Evolutionary conservation across 2,888 invertebrate genomes (phyloP).

Genomic region (Monopis laevigella): DNA sequence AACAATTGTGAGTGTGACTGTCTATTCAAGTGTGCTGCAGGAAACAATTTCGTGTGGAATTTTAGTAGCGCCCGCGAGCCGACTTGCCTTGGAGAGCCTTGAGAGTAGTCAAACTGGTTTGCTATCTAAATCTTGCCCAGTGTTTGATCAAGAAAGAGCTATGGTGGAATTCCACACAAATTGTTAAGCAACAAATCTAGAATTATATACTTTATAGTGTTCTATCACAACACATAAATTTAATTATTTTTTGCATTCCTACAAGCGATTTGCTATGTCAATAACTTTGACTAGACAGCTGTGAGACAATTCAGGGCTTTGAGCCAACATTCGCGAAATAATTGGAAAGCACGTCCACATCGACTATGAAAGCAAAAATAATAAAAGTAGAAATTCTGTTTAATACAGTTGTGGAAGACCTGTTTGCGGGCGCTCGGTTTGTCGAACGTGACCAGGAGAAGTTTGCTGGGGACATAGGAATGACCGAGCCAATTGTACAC

Average conservation of each 20-base stretch:
- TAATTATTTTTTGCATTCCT: conserved; percentile 6
- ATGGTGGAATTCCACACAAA: neutral
- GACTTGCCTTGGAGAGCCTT: conserved; percentile 11
- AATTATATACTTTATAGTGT: neutral
- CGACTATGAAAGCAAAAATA: conserved; percentile 9
- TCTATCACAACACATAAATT: neutral
- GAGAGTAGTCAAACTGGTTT: conserved; percentile 11
- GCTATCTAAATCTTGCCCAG: conserved; percentile 7
- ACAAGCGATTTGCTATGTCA: neutral
- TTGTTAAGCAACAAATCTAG: neutral
- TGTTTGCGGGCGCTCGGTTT: conserved; percentile 57
- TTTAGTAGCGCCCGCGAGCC: conserved; percentile 5
- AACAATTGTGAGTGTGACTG: conserved; percentile 12
- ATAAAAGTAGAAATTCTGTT: conserved; percentile 8
- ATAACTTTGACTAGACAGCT: conserved; percentile 33
- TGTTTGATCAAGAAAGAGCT: neutral
- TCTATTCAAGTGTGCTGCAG: conserved; percentile 2
- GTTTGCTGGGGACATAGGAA: conserved; percentile 32
- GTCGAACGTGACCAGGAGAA: conserved; percentile 61
- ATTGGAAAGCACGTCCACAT: conserved; percentile 37
- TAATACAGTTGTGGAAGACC: conserved; percentile 40
- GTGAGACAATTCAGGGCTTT: conserved; percentile 35
- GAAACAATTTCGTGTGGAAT: conserved; percentile 11
- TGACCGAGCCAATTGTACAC: conserved; percentile 33
- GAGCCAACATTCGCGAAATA: conserved; percentile 33